A percentile compares a stretch with the other conserved stretches of the same genome.
Conservation (phyloP, 2,113 vertebrate genomes). For the Poeciliopsis prolifica region DNA sequence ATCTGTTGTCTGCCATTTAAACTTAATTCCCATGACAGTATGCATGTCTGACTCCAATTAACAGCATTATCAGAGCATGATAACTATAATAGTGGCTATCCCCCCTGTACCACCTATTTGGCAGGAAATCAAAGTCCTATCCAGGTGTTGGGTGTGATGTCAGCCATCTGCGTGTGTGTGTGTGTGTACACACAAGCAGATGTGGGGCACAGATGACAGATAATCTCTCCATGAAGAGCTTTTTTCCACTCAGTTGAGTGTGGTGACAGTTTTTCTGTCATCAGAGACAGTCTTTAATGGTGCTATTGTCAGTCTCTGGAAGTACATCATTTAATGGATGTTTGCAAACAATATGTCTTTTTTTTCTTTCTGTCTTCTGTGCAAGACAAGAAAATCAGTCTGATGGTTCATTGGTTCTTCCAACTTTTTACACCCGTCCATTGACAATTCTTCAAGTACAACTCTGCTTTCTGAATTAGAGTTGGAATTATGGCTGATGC, state of each 20-base stretch:
- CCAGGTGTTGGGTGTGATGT: slow-evolving; percentile 73
- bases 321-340: slow-evolving; percentile 24
- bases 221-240: slow-evolving; percentile 65
- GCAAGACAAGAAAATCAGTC: not conserved
- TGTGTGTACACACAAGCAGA: slow-evolving; percentile 68
- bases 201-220: slow-evolving; percentile 70
- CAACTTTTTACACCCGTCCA: not conserved
- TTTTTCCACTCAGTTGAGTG: slow-evolving; percentile 44
- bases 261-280: slow-evolving; percentile 46
- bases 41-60: slow-evolving; percentile 43
- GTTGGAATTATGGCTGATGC: too few relatives aligned
- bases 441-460: not conserved
- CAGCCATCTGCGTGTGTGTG: slow-evolving; percentile 67
- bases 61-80: slow-evolving; percentile 65
- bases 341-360: not conserved
- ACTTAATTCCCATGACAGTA: slow-evolving; percentile 40
- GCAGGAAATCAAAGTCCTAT: slow-evolving; percentile 73
- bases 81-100: slow-evolving; percentile 63
- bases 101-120: slow-evolving; percentile 70
- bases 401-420: not conserved
- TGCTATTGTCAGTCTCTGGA: slow-evolving; percentile 41
- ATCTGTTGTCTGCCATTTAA: slow-evolving; percentile 28
- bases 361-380: too few relatives aligned
- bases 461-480: not conserved
- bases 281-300: slow-evolving; percentile 36